Evolutionary conservation across 2,888 invertebrate genomes (phyloP).

Genomic region (Cistogaster globosa): DNA sequence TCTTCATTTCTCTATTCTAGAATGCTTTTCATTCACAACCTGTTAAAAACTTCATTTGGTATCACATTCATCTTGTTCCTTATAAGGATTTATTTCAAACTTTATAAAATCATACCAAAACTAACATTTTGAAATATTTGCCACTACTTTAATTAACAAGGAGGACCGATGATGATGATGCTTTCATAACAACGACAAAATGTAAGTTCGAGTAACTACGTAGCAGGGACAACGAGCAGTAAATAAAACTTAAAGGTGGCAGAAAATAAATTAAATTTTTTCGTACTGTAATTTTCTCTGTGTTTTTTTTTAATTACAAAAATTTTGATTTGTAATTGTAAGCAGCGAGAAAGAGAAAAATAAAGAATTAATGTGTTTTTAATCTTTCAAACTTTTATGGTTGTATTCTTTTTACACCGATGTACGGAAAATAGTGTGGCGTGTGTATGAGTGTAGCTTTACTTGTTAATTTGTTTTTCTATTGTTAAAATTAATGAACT

Average conservation of each 20-base stretch:
- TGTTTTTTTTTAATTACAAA: conserved; percentile 16
- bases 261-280: not conserved
- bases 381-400: conserved; percentile 53
- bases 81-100: conserved; percentile 78
- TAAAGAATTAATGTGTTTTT: conserved; percentile 62
- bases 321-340: conserved; percentile 55
- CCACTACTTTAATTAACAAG: conserved; percentile 32
- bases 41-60: conserved; percentile 81
- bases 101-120: conserved; percentile 77
- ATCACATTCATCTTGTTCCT: conserved; percentile 80
- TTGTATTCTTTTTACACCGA: not conserved
- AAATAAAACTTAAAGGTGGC: conserved; percentile 25
- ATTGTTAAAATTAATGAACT: conserved; percentile 54
- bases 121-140: conserved; percentile 47
- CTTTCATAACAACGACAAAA: not conserved
- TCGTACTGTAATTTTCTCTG: not conserved
- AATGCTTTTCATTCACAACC: conserved; percentile 79
- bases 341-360: not conserved
- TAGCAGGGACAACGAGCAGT: conserved; percentile 8
- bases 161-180: not conserved
- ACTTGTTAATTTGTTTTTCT: conserved; percentile 41
- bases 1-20: conserved; percentile 72
- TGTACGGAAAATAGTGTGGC: not conserved
- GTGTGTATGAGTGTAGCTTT: not conserved
- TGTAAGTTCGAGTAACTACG: conserved; percentile 9